These are phyloP conservation scores for Raillietiella orientalis DNA, from an alignment of 2,888 invertebrate species.

Conservation along the genomic window DNA sequence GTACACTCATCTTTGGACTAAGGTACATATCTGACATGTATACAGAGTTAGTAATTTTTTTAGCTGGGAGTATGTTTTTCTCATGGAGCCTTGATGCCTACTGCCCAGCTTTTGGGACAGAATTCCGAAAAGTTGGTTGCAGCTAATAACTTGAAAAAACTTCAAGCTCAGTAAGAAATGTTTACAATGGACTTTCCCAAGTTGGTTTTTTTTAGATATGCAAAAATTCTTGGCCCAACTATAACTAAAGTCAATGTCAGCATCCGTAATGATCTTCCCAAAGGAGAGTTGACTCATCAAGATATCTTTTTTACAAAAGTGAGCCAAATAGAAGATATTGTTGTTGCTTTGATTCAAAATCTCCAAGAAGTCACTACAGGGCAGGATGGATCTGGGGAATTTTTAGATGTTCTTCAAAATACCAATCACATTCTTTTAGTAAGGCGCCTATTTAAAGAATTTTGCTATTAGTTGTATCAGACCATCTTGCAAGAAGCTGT, in stretches of 20 bases:
- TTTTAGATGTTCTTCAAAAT: too few relatives aligned
- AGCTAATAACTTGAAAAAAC: conserved; percentile 29
- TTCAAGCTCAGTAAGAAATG: conserved; percentile 24
- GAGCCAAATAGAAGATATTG: conserved; percentile 6
- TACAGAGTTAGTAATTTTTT: too few relatives aligned
- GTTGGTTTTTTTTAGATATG: too few relatives aligned
- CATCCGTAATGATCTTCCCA: conserved; percentile 5
- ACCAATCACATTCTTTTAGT: too few relatives aligned
- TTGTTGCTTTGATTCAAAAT: conserved; percentile 6
- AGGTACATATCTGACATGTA: too few relatives aligned
- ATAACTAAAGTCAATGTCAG: too few relatives aligned
- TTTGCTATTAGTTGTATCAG: conserved; percentile 11
- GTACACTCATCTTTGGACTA: too few relatives aligned
- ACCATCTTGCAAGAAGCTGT: conserved; percentile 28
- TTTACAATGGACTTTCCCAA: too few relatives aligned
- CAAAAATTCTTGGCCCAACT: too few relatives aligned
- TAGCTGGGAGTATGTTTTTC: too few relatives aligned
- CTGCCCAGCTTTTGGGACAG: conserved; percentile 25
- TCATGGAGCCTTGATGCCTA: conserved; percentile 19
- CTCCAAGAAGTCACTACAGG: conserved; percentile 7
- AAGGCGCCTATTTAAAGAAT: conserved; percentile 6
- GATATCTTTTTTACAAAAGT: conserved; percentile 6
- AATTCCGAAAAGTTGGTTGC: conserved; percentile 47
- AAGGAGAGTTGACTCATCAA: conserved; percentile 6
- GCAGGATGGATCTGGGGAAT: too few relatives aligned